phyloP scores from a whole-genome alignment of 2,888 invertebrate species.

The Erebia ligea region DNA sequence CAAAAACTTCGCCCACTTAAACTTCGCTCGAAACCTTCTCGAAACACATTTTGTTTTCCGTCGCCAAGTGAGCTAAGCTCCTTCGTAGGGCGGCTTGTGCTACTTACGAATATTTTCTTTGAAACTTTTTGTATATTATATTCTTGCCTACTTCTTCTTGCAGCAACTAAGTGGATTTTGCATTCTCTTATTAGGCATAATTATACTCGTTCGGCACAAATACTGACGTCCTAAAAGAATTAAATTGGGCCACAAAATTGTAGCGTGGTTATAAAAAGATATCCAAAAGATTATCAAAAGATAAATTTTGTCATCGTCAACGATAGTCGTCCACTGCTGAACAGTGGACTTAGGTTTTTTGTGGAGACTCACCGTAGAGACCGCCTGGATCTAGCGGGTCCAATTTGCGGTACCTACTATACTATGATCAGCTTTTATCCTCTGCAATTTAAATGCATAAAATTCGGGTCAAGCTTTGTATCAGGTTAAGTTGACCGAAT shows the following conservation, averaged over 20 bases:
- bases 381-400: too few relatives aligned
- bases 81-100: conserved; percentile 35
- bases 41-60: conserved; percentile 39
- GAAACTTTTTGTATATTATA: conserved; percentile 40
- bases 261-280: neutral
- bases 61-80: conserved; percentile 43
- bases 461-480: too few relatives aligned
- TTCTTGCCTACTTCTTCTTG: conserved; percentile 41
- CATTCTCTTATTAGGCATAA: conserved; percentile 5
- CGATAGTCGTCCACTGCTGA: too few relatives aligned
- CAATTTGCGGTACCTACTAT: too few relatives aligned
- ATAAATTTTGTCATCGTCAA: too few relatives aligned
- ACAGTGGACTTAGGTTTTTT: too few relatives aligned
- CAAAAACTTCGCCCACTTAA: conserved; percentile 40
- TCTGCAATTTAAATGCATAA: too few relatives aligned
- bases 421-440: too few relatives aligned
- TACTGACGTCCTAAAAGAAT: neutral
- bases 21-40: conserved; percentile 31
- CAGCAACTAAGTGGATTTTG: conserved; percentile 35
- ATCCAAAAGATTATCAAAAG: too few relatives aligned
- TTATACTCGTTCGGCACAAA: neutral
- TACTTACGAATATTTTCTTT: conserved; percentile 42
- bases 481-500: too few relatives aligned
- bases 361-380: too few relatives aligned
- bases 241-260: neutral